Base-by-base conservation (phyloP, 2,888 invertebrate species). In the Erebia ligea region DNA sequence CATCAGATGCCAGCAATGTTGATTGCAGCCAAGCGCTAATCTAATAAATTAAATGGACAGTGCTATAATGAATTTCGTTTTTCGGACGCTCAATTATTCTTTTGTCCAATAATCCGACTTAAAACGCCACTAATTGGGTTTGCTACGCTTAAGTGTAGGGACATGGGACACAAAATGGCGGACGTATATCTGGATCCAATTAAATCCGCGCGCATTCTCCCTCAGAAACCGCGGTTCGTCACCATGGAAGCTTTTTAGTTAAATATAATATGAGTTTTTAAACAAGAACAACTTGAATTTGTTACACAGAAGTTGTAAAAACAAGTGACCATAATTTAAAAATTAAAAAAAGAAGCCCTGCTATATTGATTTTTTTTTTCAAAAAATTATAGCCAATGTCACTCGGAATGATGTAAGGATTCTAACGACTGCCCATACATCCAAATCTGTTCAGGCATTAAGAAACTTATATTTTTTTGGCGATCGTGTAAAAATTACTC, bases 81-180 rank as follows among this genome's bases (percentile, higher is more conserved):
- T 54, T 52, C 52, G 40, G 17, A 54, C 52, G 40, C 52, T 54
- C 54, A 40, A 64, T 54, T 40, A 52, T 40, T 34, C 64, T 40
- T 34, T 64, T 19, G 21, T 2, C 52, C 54, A 64, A 52, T 64
- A 64, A 64, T 54, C 64, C 52, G 17, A 52, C 64, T 64, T 64
- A 54, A 52, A 52, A 40, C 54, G 64, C 34, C 13, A 40, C 64
- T 64, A 64, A 64, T 54, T 64, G 54, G 13, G 34, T 64, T 54
- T 40, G 52, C 34, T 52, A 6, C 64, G 54, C 17, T 54, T 19
- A 40, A 64, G 17, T 40, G 54, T 54, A n/a, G 11, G 9, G 34
- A 40, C 40, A 40, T 52, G 54, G 52, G 40, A 52, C 64, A 40
- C 13, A 54, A 63, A 63, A 58, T 63, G 63, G 63, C 25, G 10